Evolutionary conservation across 2,113 vertebrate genomes (phyloP).

Genomic region (Todiramphus chloris): DNA sequence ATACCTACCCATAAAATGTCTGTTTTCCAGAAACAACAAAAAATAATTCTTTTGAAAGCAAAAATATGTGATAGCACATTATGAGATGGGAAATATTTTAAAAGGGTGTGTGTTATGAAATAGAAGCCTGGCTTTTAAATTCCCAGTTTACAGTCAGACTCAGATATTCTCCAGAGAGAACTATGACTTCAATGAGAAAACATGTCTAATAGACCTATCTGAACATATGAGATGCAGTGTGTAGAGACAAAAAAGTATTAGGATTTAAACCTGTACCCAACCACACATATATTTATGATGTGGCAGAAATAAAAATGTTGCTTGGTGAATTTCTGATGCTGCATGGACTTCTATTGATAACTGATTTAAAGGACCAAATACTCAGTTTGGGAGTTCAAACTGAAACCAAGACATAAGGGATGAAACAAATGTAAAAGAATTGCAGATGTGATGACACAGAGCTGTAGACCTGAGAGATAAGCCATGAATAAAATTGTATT

Average conservation of each 20-base stretch:
- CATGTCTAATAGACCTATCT: background rate
- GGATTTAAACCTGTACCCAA: background rate
- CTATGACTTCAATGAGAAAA: background rate
- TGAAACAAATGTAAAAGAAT: background rate
- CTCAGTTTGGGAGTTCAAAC: background rate
- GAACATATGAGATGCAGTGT: background rate
- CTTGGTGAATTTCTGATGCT: background rate
- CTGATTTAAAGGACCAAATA: background rate
- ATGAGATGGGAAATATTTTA: background rate
- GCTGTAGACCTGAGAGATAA: background rate
- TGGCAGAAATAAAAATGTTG: background rate
- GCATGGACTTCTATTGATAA: background rate
- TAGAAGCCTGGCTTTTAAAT: background rate
- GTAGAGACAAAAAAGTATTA: background rate
- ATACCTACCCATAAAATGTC: background rate
- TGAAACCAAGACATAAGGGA: background rate
- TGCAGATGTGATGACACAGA: background rate
- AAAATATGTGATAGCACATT: background rate
- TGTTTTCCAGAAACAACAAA: background rate
- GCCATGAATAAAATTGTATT: background rate
- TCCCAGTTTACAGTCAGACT: too few species aligned
- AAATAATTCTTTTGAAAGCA: background rate
- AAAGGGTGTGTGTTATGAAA: background rate
- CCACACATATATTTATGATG: background rate
- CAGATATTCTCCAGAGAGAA: background rate